Evolutionary conservation across 2,888 invertebrate species (phyloP).

Genomic region (Pandemis corylana): DNA sequence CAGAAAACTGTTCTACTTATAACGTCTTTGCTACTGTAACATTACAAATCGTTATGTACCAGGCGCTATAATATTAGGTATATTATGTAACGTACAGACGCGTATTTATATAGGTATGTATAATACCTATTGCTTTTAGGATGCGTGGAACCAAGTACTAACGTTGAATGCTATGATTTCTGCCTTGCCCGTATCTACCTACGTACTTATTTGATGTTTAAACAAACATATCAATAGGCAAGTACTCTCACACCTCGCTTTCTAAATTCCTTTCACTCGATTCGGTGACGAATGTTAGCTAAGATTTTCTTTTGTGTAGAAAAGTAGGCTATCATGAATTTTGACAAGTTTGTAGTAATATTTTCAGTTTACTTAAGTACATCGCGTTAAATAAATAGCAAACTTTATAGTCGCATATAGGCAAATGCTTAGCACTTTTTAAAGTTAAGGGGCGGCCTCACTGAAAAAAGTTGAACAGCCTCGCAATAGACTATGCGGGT

Average conservation of each 20-base stretch:
- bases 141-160: too few species aligned
- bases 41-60: neutral
- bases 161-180: too few species aligned
- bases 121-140: too few species aligned
- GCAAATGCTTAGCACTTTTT: too few species aligned
- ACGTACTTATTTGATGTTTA: neutral
- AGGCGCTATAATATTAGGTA: neutral
- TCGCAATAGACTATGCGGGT: too few species aligned
- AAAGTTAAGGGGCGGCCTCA: too few species aligned
- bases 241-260: constrained; percentile 5
- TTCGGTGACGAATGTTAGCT: neutral
- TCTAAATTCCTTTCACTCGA: constrained; percentile 22
- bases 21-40: neutral
- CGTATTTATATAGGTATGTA: too few species aligned
- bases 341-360: neutral
- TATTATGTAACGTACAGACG: too few species aligned
- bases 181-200: neutral
- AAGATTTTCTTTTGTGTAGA: neutral
- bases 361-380: neutral
- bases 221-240: constrained; percentile 1
- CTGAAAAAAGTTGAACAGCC: too few species aligned
- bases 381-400: too few species aligned
- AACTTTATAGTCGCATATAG: too few species aligned
- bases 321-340: neutral
- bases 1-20: too few species aligned